Percentiles rank a stretch among this genome's conserved stretches.
phyloP scores from a whole-genome alignment of 1,140 invertebrate genomes.

The Drosophila navojoa region DNA sequence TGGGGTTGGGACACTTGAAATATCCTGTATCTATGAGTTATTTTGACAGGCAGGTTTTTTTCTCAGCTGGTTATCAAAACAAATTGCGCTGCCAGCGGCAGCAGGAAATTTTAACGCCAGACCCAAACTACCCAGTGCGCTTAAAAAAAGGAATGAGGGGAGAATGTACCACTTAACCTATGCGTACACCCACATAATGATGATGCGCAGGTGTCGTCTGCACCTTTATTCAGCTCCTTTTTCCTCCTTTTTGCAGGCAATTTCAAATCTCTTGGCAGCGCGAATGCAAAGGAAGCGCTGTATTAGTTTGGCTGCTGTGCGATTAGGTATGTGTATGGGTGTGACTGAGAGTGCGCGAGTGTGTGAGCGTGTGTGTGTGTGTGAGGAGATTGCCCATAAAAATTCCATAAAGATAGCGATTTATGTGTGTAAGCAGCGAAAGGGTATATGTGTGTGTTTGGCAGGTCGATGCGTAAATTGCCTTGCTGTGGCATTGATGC shows the following conservation, averaged over 20 bases:
- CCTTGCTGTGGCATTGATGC: constrained; percentile 58
- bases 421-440: constrained; percentile 69
- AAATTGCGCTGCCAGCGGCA: constrained; percentile 61
- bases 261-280: constrained; percentile 41
- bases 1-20: background rate
- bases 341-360: background rate
- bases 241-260: constrained; percentile 26
- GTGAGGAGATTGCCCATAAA: constrained; percentile 83
- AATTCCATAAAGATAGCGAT: constrained; percentile 84
- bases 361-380: constrained; percentile 13
- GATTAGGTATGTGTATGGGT: background rate
- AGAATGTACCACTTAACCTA: constrained; percentile 68
- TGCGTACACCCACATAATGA: constrained; percentile 69
- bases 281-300: constrained; percentile 63
- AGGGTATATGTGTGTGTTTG: constrained; percentile 36
- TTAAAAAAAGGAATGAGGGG: too few relatives aligned
- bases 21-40: constrained; percentile 19
- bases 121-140: constrained; percentile 42
- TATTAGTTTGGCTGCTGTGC: constrained; percentile 58
- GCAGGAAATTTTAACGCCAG: constrained; percentile 67
- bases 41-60: constrained; percentile 52
- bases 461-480: constrained; percentile 69
- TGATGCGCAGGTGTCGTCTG: constrained; percentile 74
- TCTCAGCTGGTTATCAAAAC: constrained; percentile 62
- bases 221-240: constrained; percentile 57